These are phyloP conservation scores for Nasonia giraulti DNA, from an alignment of 1,140 invertebrate genomes.

Conservation along the genomic window DNA sequence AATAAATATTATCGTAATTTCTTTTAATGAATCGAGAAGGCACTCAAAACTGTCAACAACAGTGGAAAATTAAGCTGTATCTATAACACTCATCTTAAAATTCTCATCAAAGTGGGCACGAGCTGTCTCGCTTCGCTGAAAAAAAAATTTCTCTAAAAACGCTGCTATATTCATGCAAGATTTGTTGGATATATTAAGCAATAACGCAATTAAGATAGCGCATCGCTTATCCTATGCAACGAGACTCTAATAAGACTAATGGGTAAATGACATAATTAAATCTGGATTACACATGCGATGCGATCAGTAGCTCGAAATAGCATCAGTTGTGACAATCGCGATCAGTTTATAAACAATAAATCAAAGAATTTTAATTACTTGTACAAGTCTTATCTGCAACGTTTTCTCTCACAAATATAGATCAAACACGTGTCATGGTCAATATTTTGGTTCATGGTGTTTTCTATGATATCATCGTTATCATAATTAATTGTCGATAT, in stretches of 20 bases:
- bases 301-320: background rate
- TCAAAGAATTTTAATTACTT: background rate
- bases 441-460: constrained; percentile 11
- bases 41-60: no score
- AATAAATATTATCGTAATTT: no score
- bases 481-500: constrained; percentile 1
- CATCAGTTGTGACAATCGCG: no score
- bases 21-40: no score
- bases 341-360: background rate
- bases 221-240: background rate
- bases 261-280: background rate
- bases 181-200: background rate
- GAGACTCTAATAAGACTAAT: background rate
- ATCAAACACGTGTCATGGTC: background rate
- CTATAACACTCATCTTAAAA: no score
- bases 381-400: background rate
- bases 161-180: background rate
- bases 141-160: background rate
- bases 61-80: no score
- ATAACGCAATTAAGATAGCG: background rate
- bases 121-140: no score
- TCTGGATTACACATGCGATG: background rate
- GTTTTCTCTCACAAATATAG: background rate
- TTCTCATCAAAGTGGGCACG: no score
- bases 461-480: background rate